Evolutionary conservation across 2,888 invertebrate species (phyloP), one percentile per base, ranked within the genome.

Genomic region (Hirtodrosophila confusa): DNA sequence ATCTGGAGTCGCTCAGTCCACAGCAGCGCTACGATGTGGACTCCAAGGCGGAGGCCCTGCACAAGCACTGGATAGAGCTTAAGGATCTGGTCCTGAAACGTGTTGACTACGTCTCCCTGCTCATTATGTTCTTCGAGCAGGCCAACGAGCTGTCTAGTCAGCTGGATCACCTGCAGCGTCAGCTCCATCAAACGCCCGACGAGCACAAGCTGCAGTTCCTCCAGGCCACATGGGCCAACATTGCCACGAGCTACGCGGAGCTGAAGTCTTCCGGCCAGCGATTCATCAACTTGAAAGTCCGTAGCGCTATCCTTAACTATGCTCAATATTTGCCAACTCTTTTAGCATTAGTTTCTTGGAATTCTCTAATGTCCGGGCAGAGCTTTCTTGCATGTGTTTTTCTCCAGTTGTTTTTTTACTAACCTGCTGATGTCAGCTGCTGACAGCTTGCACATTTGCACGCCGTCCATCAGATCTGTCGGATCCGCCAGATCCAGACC

Each of bases 71-170:
- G 95, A 92, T 93, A 29, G 93, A 93, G 65, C 91, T 94, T 5
- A 94, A 94, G 78, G 93, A 93, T 68, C 89, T 93, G 27, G 90
- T 95, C 5, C 93, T 94, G 63, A 92, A 92, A 60, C 93, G 96
- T 58, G 93, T 96, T 62, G 94, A 94, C 68, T 91, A 96, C 12
- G 93, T 94, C 11, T 93, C 93, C 40, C 90, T 94, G 69, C 95
- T 95, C 84, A 94, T 95, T 40, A 94, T 95, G 75, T 96, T 96
- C 91, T 95, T 95, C 79, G 93, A 94, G 84, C 93, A 94, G 69
- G 94, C 95, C 17, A 93, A 94, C 63, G 93, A 94, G 88, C 92
- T 96, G 45, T 93, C 93, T 65, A 93, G 92, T 63, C 94, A 95
- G 87, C 93, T 95, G 90, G 94, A 95, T 84, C 92, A 92, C 56